Conservation (phyloP, 2,113 vertebrate species). For the Bubo blakistoni region DNA sequence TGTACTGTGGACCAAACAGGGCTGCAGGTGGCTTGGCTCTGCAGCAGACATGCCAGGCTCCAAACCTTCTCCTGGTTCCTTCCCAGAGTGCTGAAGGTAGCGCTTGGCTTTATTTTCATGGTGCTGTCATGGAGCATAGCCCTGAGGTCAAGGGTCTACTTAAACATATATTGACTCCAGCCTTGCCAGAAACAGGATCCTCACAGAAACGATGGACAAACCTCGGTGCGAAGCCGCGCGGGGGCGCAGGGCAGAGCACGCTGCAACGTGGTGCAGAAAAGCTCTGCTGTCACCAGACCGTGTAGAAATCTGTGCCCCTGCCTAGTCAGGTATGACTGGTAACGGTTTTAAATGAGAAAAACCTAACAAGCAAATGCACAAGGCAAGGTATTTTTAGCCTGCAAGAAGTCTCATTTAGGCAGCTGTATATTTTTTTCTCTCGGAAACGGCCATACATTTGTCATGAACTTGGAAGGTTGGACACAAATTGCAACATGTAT, state of each 20-base stretch:
- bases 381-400: constrained; percentile 31
- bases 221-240: background rate
- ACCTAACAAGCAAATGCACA: background rate
- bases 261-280: background rate
- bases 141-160: background rate
- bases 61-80: background rate
- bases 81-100: background rate
- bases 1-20: background rate
- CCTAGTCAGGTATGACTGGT: constrained; percentile 45
- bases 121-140: background rate
- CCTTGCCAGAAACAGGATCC: background rate
- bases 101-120: background rate
- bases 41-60: background rate
- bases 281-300: background rate
- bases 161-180: background rate
- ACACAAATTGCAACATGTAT: rapidly evolving
- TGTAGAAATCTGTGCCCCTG: background rate
- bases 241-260: background rate
- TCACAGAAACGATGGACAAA: rapidly evolving
- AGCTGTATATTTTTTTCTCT: background rate
- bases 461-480: background rate
- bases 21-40: background rate
- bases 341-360: constrained; percentile 10
- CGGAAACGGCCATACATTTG: background rate
- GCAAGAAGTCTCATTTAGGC: background rate